Evolutionary conservation across 2,113 vertebrate species (phyloP), one percentile per base, ranked within the genome.

Genomic region (Montifringilla adamsi): DNA sequence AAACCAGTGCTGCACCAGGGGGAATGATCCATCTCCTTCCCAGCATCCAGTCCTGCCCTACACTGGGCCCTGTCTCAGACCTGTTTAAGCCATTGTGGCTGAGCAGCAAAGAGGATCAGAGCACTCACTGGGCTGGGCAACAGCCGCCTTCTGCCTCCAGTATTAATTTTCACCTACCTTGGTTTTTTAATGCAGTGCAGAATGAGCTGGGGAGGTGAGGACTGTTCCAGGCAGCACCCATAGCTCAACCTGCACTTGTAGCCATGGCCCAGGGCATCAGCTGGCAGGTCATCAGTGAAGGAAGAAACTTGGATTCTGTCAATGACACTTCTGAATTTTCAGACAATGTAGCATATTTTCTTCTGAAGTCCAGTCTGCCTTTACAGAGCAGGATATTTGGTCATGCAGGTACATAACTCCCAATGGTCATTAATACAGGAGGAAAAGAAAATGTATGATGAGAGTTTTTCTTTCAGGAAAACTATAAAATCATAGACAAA

Each of bases 41-140:
- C 46, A 70, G n/a, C 3, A 46, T 20, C 37, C 3, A 6, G 20
- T 46, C 55, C 66, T 81, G 8, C 24, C 27, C 17, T 69, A 4
- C 20, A 5, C 26, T 62, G 9, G 79, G 28, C 10, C 11, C 5
- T 1, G 0, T 30, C 43, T 69, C 33, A 31, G 28, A 18, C 22
- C 26, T 63, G 3, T 20, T 41, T 15, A 14, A 81, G 22, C 16
- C 11, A 9, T 47, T 2, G 2, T 58, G 47, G 5, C 15, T 66
- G 64, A 76, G 37, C 4, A 3, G 4, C 9, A 55, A 60, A 33
- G 39, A 93, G 24, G 8, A 63, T 43, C 28, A 35, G 39, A 33
- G 46, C 41, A 39, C 9, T 37, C 35, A 46, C 7, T 56, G 22
- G 3, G 3, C 28, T 84, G 55, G 26, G 19, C 4, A 69, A 44